These are phyloP conservation scores for Shinisaurus crocodilurus DNA, from an alignment of 2,113 vertebrate species.

Conservation along the genomic window DNA sequence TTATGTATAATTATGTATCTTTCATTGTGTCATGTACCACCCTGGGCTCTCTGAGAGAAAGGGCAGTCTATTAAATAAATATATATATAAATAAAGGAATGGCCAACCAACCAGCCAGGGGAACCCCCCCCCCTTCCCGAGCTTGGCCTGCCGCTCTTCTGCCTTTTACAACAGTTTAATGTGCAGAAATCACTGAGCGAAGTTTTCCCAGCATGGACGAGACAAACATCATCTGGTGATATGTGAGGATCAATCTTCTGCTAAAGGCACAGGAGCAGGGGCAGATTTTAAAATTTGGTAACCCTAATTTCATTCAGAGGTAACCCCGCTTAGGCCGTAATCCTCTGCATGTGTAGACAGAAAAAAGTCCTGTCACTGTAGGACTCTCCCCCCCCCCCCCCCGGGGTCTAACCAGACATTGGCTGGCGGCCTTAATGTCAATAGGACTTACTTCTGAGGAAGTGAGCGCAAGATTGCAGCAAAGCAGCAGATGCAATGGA, in stretches of 20 bases:
- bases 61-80: too few relatives aligned
- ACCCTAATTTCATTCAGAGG: background rate
- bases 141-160: background rate
- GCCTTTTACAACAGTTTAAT: background rate
- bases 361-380: too few relatives aligned
- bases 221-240: background rate
- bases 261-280: background rate
- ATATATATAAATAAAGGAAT: too few relatives aligned
- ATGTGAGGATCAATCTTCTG: too few relatives aligned
- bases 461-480: background rate
- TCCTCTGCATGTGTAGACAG: too few relatives aligned
- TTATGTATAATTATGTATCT: too few relatives aligned
- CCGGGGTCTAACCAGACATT: too few relatives aligned
- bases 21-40: too few relatives aligned
- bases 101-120: background rate
- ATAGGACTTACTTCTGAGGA: background rate
- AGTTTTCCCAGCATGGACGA: background rate
- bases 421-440: background rate
- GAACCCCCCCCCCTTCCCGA: too few relatives aligned
- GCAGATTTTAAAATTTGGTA: background rate
- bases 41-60: too few relatives aligned
- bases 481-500: rapidly evolving
- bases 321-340: too few relatives aligned
- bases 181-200: background rate
- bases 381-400: too few relatives aligned